Conservation (phyloP, 1,140 invertebrate genomes). For the Leptinotarsa defecta region DNA sequence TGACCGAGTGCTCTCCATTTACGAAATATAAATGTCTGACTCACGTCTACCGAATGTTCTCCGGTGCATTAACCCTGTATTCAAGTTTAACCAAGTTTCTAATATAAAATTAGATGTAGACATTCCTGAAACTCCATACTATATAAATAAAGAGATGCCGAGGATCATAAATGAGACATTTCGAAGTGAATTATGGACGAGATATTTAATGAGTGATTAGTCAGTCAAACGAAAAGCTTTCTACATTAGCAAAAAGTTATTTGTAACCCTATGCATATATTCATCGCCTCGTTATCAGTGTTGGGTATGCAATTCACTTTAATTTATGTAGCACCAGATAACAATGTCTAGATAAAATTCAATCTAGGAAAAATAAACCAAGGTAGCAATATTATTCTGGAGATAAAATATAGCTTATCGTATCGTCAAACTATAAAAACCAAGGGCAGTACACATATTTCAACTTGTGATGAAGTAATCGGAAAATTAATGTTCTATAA, state of each 20-base stretch:
- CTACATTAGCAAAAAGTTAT: neutral
- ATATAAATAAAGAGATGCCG: neutral
- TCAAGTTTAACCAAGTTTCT: conserved; percentile 16
- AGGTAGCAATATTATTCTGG: neutral
- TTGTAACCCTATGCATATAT: neutral
- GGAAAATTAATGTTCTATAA: no score
- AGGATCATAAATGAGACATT: neutral
- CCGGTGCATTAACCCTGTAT: conserved; percentile 19
- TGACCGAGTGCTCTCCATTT: conserved; percentile 10
- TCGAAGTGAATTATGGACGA: neutral
- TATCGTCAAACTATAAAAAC: neutral
- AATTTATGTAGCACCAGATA: neutral
- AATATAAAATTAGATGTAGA: conserved; percentile 12
- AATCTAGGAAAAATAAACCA: neutral
- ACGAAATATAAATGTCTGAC: conserved; percentile 20
- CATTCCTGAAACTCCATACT: neutral
- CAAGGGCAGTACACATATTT: neutral
- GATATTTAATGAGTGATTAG: neutral
- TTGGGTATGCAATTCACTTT: neutral
- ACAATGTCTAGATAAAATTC: neutral
- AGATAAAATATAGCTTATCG: conserved; percentile 1
- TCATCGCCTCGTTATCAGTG: neutral
- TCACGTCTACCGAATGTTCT: conserved; percentile 18
- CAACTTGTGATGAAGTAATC: no score
- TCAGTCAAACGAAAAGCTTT: neutral